Conservation (phyloP, 1,140 invertebrate species). For the Polyergus mexicanus region DNA sequence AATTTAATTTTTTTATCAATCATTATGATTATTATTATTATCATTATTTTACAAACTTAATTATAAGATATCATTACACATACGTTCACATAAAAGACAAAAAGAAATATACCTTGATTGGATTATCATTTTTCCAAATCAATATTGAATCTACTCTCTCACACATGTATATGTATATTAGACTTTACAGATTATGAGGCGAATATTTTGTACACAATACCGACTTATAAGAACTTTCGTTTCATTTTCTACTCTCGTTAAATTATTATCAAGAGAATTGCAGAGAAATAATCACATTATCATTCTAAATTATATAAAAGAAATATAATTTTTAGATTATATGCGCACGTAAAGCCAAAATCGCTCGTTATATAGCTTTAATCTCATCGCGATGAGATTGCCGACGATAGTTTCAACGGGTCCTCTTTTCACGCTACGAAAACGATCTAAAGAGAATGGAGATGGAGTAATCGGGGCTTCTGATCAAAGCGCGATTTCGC, state of each 20-base stretch:
- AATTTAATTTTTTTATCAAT: too few species aligned
- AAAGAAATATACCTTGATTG: not conserved
- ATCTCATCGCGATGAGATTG: not conserved
- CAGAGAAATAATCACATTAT: not conserved
- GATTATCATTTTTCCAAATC: not conserved
- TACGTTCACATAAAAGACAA: not conserved
- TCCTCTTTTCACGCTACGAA: constrained; percentile 43
- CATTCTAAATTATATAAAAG: not conserved
- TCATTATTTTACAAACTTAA: too few species aligned
- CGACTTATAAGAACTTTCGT: not conserved
- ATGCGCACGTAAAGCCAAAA: not conserved
- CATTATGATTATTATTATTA: too few species aligned
- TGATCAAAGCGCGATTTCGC: constrained; percentile 74
- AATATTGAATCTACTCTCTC: not conserved
- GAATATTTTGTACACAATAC: not conserved
- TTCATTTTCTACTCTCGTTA: not conserved
- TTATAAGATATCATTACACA: not conserved
- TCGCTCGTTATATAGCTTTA: not conserved
- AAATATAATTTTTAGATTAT: not conserved
- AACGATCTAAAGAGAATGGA: constrained; percentile 21
- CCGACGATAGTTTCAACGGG: constrained; percentile 35
- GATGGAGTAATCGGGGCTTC: constrained; percentile 67
- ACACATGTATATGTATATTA: not conserved
- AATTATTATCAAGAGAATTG: not conserved
- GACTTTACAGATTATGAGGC: not conserved